Evolutionary conservation across 2,888 invertebrate genomes (phyloP), one percentile per base, ranked within the genome.

Genomic region (Luperina nickerlii): DNA sequence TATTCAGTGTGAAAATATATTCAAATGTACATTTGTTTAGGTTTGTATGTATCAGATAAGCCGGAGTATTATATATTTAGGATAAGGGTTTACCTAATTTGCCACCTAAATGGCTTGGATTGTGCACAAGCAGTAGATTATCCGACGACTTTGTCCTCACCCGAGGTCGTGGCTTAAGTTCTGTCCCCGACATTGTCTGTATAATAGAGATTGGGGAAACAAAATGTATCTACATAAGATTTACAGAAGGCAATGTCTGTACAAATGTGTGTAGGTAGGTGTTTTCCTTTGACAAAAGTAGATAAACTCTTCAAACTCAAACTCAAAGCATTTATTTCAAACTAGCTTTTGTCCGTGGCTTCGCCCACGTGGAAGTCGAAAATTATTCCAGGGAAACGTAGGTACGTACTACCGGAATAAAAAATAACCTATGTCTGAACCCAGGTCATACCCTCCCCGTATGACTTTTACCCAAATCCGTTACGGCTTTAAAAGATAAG

Each of bases 1-100:
- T 62, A 57, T 85, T 70, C 62, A 32, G 60, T 74, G 67, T 79
- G 63, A 81, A 79, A 81, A 88, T 77, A 67, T 83, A 81, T 84
- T 87, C 66, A 78, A 76, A 81, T 79, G 57, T 32, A 76, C 79
- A 79, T 82, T 84, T 78, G 68, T 72, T 80, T 78, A 67, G 67
- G 81, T 68, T 60, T 73, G 63, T 65, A 42, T 77, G 66, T 88
- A 78, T 72, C 54, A 79, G 76, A 74, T 82, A 84, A 86, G 74
- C 85, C 72, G 66, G 62, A 78, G 80, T 88, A 67, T 81, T 71
- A 85, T 78, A 83, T 78, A 73, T 80, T 86, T 84, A 78, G 74
- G 81, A 78, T 85, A 81, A 83, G 81, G 76, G 83, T 76, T 75
- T 81, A 51, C 75, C 71, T 86, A 87, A 87, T 89, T 86, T 86